Base-by-base conservation (phyloP, 2,888 invertebrate genomes). In the Pimpla rufipes region DNA sequence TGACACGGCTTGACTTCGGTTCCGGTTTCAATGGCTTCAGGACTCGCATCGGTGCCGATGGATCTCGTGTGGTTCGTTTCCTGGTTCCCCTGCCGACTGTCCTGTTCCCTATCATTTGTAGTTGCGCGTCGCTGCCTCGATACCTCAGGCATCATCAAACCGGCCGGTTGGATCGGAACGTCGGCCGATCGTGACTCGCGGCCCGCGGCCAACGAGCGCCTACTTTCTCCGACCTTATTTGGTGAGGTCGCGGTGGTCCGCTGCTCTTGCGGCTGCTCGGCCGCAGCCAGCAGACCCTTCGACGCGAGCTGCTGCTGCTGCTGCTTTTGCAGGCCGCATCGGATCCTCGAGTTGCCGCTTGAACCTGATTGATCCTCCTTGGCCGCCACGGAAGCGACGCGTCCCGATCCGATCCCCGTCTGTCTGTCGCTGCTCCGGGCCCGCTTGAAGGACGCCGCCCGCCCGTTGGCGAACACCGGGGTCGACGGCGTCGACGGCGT, bases 221-320 rank as follows among this genome's bases (percentile, higher is more conserved):
- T 88, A 88, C 90, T 90, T 89, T 91, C 91, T 87, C 88, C 85
- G 79, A 89, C 90, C 89, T 91, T 92, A 89, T 89, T 91, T 88
- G 90, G 89, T 29, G 88, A 87, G 87, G 88, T 88, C 87, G 86
- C 78, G 76, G 70, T 85, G 81, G 83, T 85, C 88, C 82, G 84
- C 40, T 85, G 87, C 85, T 85, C 87, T 70, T 81, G 87, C 81
- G 84, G 80, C 75, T 82, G 81, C 37, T 81, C 85, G 50, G 59
- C 55, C 40, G 57, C 59, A 42, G 57, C 45, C 7, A 75, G 85
- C 70, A 77, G 86, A 86, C 89, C 90, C 89, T 89, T 90, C 84
- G 85, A 59, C 71, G 55, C 78, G 21, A 71, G 47, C 50, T 81
- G 78, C 78, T 74, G 16, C 59, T 66, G 78, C 70, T 76, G 83